A percentile compares a stretch with the other conserved stretches of the same genome.
phyloP scores from a whole-genome alignment of 35 echinoderm and acorn worm genomes.

The Lytechinus variegatus region DNA sequence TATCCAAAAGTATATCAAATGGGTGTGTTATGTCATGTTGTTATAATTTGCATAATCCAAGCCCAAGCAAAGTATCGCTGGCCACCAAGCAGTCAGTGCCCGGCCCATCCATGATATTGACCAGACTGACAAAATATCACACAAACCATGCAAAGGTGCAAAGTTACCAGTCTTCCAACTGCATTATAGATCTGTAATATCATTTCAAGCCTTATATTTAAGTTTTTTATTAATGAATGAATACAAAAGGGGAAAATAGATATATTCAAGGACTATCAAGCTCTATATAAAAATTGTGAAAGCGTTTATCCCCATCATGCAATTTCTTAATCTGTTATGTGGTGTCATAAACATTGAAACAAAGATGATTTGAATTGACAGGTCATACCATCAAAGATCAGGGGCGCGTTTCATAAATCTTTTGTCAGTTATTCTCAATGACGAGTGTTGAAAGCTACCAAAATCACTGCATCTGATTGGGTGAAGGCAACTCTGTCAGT shows the following conservation, averaged over 20 bases:
- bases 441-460: no score
- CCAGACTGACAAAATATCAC: no score
- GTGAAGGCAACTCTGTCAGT: no score
- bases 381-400: neutral
- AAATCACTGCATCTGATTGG: no score
- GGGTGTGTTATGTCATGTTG: no score
- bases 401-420: neutral
- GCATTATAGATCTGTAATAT: neutral
- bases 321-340: neutral
- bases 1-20: no score
- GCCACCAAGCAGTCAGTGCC: neutral
- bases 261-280: neutral
- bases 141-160: no score
- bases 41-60: neutral
- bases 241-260: neutral
- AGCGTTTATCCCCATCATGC: neutral
- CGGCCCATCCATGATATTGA: no score
- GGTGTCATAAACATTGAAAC: neutral
- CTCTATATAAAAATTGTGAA: neutral
- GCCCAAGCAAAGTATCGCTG: neutral
- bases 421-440: no score
- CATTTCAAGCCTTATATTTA: neutral
- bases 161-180: neutral
- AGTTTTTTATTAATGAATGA: neutral
- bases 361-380: neutral